These are phyloP conservation scores for Euphydryas editha DNA, from an alignment of 2,888 invertebrate species.

Conservation along the genomic window DNA sequence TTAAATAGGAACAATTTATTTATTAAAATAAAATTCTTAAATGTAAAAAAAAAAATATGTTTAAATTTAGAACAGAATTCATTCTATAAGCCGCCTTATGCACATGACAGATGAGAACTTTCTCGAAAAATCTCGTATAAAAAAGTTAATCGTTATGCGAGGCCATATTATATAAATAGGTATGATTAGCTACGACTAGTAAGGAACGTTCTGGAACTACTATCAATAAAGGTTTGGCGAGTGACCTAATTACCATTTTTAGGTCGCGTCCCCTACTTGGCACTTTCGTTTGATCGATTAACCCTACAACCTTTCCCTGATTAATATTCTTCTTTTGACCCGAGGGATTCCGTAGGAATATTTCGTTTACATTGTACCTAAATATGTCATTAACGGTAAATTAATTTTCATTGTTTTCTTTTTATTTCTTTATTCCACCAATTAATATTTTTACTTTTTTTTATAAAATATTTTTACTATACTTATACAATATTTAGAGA, in stretches of 20 bases:
- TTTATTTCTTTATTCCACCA: background rate
- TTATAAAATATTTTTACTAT: too few species aligned
- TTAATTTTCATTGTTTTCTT: background rate
- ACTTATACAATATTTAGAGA: too few species aligned
- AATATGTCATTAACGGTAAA: background rate
- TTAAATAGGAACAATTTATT: too few species aligned
- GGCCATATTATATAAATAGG: background rate
- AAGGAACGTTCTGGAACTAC: background rate
- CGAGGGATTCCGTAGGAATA: conserved; percentile 21
- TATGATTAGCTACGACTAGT: background rate
- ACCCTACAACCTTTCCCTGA: conserved; percentile 35
- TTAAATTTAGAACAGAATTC: too few species aligned
- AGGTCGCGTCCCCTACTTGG: conserved; percentile 33
- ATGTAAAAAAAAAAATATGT: too few species aligned
- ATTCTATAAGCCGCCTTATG: too few species aligned
- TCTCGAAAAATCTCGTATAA: background rate
- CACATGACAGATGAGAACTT: too few species aligned
- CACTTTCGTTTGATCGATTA: conserved; percentile 35
- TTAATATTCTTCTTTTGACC: conserved; percentile 28
- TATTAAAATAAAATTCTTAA: too few species aligned
- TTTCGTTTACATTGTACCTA: background rate
- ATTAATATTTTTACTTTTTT: too few species aligned
- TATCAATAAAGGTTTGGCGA: conserved; percentile 20
- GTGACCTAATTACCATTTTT: conserved; percentile 36
- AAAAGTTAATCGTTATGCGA: background rate